Base-by-base conservation (phyloP, 1,140 invertebrate species). In the Papilio polyxenes region DNA sequence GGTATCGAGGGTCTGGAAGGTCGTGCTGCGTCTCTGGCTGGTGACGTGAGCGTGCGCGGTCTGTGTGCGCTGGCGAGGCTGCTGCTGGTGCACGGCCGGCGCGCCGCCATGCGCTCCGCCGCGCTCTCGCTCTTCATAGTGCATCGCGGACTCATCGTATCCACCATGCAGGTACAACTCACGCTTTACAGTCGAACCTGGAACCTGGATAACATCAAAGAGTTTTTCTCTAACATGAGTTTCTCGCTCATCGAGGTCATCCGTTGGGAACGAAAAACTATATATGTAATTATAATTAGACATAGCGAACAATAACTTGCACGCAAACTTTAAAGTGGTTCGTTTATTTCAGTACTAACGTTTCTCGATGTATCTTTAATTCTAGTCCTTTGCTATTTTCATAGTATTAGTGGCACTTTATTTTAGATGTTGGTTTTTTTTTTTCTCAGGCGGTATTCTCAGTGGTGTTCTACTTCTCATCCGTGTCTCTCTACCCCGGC, bases 71-170 rank as follows among this genome's bases (percentile, higher is more conserved):
- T 99, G 85, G 96, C 97, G 31, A 96, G 98, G 69, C 95, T 99
- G 31, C 93, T 99, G 69, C 93, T 99, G 53, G 98, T 99, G 2
- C 99, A 99, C 94, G 99, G 99, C 0, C 96, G 99, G 82, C 97
- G 99, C 87, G 98, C 98, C 86, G 99, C 99, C 89, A 99, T 99
- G 95, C 95, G 99, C 75, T 99, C 99, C 3, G 98, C 99, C 20
- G 97, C 98, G 0, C 95, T 99, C 1, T 98, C 98, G 88, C 99
- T 99, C 94, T 99, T 99, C 93, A 99, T 99, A 62, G 99, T 99
- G 90, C 99, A 99, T 94, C 96, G 99, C 74, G 99, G 99, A 81
- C 96, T 99, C 62, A 99, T 99, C 88, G 99, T 99, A 80, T 99
- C 99, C 10, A 99, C 98, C 13, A 99, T 99, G 97, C 99, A 99